Evolutionary conservation across 2,888 invertebrate species (phyloP).

Genomic region (Heteromyza rotundicornis): DNA sequence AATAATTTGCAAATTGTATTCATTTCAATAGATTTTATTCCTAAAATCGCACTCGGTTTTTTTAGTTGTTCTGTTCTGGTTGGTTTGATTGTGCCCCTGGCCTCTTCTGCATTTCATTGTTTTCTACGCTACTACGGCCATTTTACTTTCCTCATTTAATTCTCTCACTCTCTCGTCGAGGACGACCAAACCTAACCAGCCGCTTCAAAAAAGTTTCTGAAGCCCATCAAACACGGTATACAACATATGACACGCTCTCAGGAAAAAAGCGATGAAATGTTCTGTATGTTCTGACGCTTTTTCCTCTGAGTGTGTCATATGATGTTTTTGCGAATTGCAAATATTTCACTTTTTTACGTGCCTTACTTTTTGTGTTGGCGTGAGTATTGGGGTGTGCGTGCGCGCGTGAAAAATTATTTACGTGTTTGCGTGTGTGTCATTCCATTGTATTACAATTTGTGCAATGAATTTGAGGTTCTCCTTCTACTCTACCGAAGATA

Average conservation of each 20-base stretch:
- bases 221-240: no score
- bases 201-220: no score
- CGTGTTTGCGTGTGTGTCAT: constrained; percentile 2
- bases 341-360: neutral
- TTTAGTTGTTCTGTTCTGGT: neutral
- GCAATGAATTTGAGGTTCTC: neutral
- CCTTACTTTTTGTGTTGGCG: neutral
- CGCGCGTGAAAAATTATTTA: neutral
- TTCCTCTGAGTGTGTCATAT: neutral
- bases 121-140: neutral
- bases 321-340: constrained; percentile 7
- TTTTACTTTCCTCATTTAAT: neutral
- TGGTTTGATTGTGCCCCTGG: no score
- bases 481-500: neutral
- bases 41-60: neutral
- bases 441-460: constrained; percentile 10
- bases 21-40: neutral
- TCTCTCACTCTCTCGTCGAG: no score
- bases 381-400: neutral
- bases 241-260: no score
- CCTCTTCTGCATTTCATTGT: no score
- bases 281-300: neutral
- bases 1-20: neutral
- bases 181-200: no score
- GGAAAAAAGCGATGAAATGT: no score